Evolutionary conservation across 2,113 vertebrate species (phyloP).

Genomic region (Mesembrinibis cayennensis): DNA sequence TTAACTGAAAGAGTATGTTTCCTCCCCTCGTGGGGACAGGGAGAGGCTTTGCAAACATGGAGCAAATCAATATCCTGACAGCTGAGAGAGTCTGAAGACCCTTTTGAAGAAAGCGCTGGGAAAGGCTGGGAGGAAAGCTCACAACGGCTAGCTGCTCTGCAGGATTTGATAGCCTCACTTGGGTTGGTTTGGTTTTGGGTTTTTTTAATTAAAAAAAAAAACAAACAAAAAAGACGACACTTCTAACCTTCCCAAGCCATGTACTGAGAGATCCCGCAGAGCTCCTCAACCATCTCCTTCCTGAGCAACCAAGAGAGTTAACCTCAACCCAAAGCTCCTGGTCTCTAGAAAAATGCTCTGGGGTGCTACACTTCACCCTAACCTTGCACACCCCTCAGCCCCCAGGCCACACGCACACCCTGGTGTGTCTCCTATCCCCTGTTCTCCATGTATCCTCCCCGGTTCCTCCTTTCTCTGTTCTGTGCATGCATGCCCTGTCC

Average conservation of each 20-base stretch:
- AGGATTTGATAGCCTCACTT: background rate
- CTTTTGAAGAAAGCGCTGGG: background rate
- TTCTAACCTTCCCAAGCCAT: background rate
- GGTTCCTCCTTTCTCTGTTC: background rate
- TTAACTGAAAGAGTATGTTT: background rate
- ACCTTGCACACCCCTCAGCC: background rate
- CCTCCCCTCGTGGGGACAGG: background rate
- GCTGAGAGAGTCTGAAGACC: background rate
- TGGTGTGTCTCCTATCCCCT: background rate
- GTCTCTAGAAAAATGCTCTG: background rate
- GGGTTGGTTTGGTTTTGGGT: rapidly evolving
- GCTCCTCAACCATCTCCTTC: background rate
- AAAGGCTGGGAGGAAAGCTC: background rate
- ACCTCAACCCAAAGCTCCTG: background rate
- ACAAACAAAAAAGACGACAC: background rate
- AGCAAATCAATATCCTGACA: too few species aligned
- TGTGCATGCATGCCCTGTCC: background rate
- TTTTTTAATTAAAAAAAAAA: background rate
- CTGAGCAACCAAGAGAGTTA: background rate
- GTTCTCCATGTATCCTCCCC: background rate
- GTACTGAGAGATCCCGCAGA: background rate
- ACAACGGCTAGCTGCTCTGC: background rate
- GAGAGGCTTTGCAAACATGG: background rate
- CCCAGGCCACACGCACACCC: background rate
- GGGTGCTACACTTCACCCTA: background rate